Conservation (phyloP, 1,140 invertebrate genomes). For the Micrasema minimum region DNA sequence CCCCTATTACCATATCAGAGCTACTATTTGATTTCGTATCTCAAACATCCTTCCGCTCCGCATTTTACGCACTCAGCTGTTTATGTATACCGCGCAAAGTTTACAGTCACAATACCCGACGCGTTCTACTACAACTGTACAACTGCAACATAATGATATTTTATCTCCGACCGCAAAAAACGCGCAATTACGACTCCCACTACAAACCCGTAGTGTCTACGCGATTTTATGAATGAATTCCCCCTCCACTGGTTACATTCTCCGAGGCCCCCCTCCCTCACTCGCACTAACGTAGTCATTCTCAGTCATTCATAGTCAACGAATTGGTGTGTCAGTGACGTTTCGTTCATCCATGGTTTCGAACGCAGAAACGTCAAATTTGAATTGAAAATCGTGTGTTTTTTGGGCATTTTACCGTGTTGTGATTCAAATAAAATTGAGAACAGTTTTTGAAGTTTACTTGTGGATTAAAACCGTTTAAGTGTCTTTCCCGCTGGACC, state of each 20-base stretch:
- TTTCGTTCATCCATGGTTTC: conserved; percentile 15
- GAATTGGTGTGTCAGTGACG: conserved; percentile 9
- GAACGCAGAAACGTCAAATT: neutral
- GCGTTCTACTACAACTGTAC: conserved; percentile 23
- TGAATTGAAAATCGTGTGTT: conserved; percentile 4
- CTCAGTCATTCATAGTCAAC: conserved; percentile 28
- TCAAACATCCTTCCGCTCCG: neutral
- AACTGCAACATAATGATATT: too few relatives aligned
- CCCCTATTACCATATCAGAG: neutral
- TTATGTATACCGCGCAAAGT: conserved; percentile 8
- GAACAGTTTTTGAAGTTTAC: too few relatives aligned
- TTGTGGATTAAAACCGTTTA: neutral
- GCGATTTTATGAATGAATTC: conserved; percentile 51
- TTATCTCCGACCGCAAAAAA: conserved; percentile 14
- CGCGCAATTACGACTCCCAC: conserved; percentile 13
- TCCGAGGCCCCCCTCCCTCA: conserved; percentile 11
- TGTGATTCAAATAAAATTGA: conserved; percentile 2
- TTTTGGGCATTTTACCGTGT: neutral
- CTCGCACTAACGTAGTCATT: conserved; percentile 20
- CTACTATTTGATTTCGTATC: conserved; percentile 4
- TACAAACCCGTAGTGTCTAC: conserved; percentile 14
- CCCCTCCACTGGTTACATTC: conserved; percentile 35
- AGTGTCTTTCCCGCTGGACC: neutral
- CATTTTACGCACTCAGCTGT: conserved; percentile 26
- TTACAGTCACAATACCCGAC: conserved; percentile 6